A percentile compares a stretch with the other conserved stretches of the same genome.
These are phyloP conservation scores for Acanthopagrus latus DNA, from an alignment of 2,797 vertebrate genomes.

Conservation along the genomic window DNA sequence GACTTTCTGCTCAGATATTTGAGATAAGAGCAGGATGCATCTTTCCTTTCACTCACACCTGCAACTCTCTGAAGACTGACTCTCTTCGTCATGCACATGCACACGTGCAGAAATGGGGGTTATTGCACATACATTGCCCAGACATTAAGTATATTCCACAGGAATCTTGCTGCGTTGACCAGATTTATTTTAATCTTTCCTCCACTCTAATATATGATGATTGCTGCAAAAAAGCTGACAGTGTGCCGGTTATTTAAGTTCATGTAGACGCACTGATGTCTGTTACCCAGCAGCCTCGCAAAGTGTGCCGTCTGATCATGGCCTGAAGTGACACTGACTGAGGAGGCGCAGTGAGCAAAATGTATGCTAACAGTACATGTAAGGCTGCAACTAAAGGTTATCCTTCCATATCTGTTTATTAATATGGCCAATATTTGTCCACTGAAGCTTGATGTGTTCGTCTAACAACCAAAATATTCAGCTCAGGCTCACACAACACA, in stretches of 20 bases:
- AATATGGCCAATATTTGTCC: not conserved
- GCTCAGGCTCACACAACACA: not conserved
- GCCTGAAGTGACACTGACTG: not conserved
- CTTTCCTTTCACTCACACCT: not conserved
- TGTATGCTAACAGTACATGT: not conserved
- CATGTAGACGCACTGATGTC: not conserved
- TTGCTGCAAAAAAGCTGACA: not conserved
- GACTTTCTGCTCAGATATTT: conserved; percentile 11
- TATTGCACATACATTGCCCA: no score
- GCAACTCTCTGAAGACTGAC: not conserved
- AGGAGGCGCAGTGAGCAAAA: not conserved
- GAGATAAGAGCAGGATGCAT: not conserved
- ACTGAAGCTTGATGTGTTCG: not conserved
- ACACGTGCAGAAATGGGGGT: not conserved
- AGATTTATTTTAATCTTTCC: not conserved
- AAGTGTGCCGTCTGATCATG: not conserved
- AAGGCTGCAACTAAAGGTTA: not conserved
- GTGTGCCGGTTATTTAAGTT: not conserved
- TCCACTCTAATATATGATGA: not conserved
- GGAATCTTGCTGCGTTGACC: not conserved
- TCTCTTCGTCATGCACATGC: not conserved
- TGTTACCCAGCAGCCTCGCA: not conserved
- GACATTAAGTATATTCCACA: not conserved
- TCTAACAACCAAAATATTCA: not conserved
- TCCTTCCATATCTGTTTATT: not conserved